Conservation (phyloP, 2,797 vertebrate genomes). For the Macropus fuliginosus region DNA sequence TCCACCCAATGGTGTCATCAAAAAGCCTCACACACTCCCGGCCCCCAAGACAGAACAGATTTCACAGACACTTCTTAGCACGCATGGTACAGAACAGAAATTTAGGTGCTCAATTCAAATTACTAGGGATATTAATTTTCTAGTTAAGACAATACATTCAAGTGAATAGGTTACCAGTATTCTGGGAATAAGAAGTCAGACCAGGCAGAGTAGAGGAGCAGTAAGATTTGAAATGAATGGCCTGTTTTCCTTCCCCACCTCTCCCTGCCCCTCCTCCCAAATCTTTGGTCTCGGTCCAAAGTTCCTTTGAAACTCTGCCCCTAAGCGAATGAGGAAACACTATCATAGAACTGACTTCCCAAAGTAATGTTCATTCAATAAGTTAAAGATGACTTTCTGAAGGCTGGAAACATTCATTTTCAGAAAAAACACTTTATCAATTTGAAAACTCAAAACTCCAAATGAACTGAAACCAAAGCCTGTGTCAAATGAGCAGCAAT, state of each 20-base stretch:
- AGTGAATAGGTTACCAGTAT: slow-evolving; percentile 24
- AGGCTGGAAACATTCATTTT: slow-evolving; percentile 20
- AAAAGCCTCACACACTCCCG: neutral
- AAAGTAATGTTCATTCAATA: slow-evolving; percentile 6
- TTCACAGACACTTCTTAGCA: slow-evolving; percentile 32
- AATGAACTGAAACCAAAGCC: slow-evolving; percentile 21
- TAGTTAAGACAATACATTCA: slow-evolving; percentile 56
- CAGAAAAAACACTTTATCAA: neutral
- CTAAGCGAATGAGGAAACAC: neutral
- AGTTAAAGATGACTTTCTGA: slow-evolving; percentile 35
- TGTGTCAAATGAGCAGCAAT: neutral
- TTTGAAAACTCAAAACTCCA: slow-evolving; percentile 5
- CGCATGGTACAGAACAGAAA: slow-evolving; percentile 59
- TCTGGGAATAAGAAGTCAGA: slow-evolving; percentile 20
- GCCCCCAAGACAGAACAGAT: neutral
- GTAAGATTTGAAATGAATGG: neutral
- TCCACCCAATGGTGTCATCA: slow-evolving; percentile 22
- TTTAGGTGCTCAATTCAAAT: slow-evolving; percentile 38
- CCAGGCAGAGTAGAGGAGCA: neutral
- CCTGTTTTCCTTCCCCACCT: neutral
- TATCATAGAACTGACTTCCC: neutral
- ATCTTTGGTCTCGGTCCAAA: neutral
- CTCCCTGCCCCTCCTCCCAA: neutral
- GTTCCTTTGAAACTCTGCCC: slow-evolving; percentile 17
- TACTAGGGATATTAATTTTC: slow-evolving; percentile 56